Evolutionary conservation across 2,113 vertebrate genomes (phyloP).

Genomic region (Phaetusa simplex): DNA sequence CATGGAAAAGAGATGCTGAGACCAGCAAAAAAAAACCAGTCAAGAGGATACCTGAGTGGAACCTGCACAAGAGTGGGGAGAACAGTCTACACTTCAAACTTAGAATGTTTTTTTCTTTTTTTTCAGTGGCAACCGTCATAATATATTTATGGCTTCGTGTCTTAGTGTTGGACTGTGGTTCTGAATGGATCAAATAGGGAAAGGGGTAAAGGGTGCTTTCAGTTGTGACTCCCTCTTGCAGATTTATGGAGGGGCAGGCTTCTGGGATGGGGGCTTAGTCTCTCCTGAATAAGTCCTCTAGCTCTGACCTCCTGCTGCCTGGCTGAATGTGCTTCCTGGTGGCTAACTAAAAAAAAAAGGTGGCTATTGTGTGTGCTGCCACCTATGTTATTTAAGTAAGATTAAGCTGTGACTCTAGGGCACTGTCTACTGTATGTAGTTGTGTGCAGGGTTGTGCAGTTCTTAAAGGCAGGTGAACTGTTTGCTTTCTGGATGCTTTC

Average conservation of each 20-base stretch:
- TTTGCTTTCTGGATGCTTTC: background rate
- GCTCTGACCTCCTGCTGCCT: background rate
- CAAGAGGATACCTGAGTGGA: background rate
- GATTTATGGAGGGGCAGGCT: background rate
- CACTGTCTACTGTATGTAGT: background rate
- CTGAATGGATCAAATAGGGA: background rate
- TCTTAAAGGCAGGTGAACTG: background rate
- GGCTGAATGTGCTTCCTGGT: background rate
- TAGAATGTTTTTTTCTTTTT: background rate
- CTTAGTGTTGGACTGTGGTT: background rate
- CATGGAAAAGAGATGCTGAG: background rate
- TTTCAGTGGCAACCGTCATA: background rate
- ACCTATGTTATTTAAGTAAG: background rate
- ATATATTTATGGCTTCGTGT: background rate
- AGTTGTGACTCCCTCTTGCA: background rate
- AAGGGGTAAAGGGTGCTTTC: background rate
- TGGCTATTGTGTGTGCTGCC: background rate
- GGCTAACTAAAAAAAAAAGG: background rate
- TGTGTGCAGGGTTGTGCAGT: background rate
- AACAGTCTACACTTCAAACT: background rate
- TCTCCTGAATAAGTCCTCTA: background rate
- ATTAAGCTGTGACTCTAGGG: background rate
- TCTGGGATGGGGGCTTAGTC: background rate
- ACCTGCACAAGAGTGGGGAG: background rate
- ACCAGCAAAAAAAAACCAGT: background rate